Evolutionary conservation across 2,797 vertebrate species (phyloP).

Genomic region (Sebastes reedi): DNA sequence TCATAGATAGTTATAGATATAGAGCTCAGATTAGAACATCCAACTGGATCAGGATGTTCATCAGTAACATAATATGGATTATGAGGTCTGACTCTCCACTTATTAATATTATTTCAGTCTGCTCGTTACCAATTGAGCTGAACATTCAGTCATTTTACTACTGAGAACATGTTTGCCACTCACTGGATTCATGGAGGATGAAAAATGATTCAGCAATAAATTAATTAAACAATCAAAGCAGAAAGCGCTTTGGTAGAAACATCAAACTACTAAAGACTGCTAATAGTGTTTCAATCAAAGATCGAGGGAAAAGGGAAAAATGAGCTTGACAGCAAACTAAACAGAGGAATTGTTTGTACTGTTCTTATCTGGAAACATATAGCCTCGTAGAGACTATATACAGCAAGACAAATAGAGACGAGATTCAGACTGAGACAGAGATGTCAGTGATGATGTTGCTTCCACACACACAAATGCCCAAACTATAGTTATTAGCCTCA

Average conservation of each 20-base stretch:
- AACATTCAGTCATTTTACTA: not conserved
- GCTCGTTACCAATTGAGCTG: not conserved
- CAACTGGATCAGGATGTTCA: not conserved
- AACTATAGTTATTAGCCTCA: constrained; percentile 1
- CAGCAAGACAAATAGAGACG: not conserved
- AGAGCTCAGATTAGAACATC: not conserved
- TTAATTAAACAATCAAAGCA: not conserved
- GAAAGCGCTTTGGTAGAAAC: not conserved
- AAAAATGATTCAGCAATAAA: not conserved
- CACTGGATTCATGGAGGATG: not conserved
- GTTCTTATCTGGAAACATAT: not conserved
- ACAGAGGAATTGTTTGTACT: not conserved
- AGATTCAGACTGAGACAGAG: not conserved
- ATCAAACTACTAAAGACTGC: not conserved
- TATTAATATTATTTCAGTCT: not conserved
- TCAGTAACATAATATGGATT: not conserved
- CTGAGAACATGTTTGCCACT: not conserved
- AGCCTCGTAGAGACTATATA: too few relatives aligned
- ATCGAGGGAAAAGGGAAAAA: not conserved
- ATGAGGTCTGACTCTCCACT: not conserved
- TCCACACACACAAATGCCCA: not conserved
- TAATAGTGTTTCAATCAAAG: not conserved
- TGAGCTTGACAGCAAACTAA: not conserved
- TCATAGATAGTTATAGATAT: too few relatives aligned
- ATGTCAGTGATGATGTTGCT: not conserved